Conservation (phyloP, 2,113 vertebrate genomes). For the Hystrix cristata region DNA sequence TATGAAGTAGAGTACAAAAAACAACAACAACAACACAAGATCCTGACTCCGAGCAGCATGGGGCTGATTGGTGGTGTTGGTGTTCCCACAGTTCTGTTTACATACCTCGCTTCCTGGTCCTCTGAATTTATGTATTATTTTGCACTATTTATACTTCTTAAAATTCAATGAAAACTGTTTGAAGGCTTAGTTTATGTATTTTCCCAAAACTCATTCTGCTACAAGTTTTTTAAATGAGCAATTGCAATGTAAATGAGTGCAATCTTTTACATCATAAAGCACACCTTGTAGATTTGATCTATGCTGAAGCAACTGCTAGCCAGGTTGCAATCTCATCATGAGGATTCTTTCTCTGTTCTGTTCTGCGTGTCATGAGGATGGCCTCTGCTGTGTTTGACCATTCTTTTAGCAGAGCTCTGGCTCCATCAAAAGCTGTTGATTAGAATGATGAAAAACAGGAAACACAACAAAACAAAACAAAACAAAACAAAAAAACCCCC, state of each 20-base stretch:
- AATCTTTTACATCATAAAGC: not conserved
- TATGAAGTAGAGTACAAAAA: no score
- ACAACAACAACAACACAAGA: not conserved
- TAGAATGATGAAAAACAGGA: not conserved
- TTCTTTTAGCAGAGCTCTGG: not conserved
- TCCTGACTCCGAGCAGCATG: not conserved
- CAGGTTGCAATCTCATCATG: not conserved
- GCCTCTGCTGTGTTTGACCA: not conserved
- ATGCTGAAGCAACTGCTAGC: not conserved
- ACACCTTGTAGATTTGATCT: not conserved
- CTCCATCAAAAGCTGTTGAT: not conserved
- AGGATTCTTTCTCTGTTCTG: not conserved
- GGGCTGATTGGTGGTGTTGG: not conserved
- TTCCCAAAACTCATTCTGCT: conserved; percentile 34
- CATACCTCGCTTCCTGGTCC: not conserved
- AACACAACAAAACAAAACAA: no score
- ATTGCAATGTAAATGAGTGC: conserved; percentile 7
- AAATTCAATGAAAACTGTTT: conserved; percentile 54
- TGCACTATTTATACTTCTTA: conserved; percentile 41
- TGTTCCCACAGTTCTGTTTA: conserved; percentile 52
- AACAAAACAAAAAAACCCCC: not conserved
- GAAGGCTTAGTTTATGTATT: conserved; percentile 65
- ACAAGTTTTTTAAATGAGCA: conserved; percentile 54
- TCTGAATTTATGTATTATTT: conserved; percentile 2
- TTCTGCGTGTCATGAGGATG: not conserved